Conservation (phyloP, 2,888 invertebrate genomes). For the Macrophya alboannulata region DNA sequence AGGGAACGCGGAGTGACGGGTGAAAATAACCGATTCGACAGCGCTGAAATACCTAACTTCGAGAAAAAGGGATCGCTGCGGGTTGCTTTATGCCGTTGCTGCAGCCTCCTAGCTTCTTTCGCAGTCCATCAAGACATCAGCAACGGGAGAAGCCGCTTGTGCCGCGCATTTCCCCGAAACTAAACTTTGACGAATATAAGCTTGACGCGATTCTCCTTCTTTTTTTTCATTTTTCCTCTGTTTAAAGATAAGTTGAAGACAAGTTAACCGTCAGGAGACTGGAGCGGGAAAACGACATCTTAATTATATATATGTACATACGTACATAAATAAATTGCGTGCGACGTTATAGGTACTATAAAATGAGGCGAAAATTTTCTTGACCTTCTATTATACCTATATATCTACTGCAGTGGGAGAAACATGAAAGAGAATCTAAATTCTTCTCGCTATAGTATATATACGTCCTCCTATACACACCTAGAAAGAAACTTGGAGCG, state of each 20-base stretch:
- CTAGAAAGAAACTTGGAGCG: not conserved
- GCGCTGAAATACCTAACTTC: constrained; percentile 38
- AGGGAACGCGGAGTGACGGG: constrained; percentile 40
- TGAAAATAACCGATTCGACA: constrained; percentile 52
- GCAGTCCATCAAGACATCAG: constrained; percentile 33
- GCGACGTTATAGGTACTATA: too few relatives aligned
- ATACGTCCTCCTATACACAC: not conserved
- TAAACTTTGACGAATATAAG: not conserved
- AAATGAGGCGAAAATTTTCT: not conserved
- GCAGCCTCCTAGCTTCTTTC: constrained; percentile 1
- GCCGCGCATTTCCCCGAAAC: not conserved
- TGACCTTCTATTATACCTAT: too few relatives aligned
- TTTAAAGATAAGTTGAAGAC: not conserved
- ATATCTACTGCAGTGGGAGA: not conserved
- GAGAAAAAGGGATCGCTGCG: constrained; percentile 30
- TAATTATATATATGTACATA: too few relatives aligned
- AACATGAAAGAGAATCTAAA: not conserved
- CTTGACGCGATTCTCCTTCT: not conserved
- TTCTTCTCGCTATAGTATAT: not conserved
- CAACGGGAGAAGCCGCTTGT: not conserved
- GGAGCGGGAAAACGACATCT: not conserved
- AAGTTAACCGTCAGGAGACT: not conserved
- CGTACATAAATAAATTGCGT: not conserved
- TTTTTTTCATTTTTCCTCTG: not conserved
- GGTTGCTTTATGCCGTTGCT: not conserved